Percentiles rank a stretch among this genome's conserved stretches.
Conservation (phyloP, 2,888 invertebrate species). For the Nipponacmea schrenckii region DNA sequence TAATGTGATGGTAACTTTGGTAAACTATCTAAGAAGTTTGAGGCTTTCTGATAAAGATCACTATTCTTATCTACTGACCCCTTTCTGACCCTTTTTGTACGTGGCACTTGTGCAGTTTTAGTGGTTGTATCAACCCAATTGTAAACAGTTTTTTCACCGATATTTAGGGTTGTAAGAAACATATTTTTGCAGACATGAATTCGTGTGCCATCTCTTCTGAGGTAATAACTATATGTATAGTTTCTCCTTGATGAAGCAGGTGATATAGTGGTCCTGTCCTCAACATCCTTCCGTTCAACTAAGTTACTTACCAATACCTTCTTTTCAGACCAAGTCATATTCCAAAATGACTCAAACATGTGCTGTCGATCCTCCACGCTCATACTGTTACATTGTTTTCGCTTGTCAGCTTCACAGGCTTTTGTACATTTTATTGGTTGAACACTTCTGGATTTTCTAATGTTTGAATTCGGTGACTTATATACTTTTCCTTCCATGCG, state of each 20-base stretch:
- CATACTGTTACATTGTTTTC: not conserved
- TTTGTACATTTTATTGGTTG: not conserved
- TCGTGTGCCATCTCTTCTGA: not conserved
- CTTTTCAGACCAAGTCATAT: constrained; percentile 6
- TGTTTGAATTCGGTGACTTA: not conserved
- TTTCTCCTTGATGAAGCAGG: not conserved
- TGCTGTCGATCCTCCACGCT: not conserved
- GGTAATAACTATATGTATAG: not conserved
- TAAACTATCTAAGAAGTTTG: constrained; percentile 9
- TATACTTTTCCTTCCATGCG: constrained; percentile 3
- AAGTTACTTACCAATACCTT: not conserved
- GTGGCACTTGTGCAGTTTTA: not conserved
- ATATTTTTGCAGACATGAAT: not conserved
- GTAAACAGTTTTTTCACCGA: not conserved
- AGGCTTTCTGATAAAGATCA: not conserved
- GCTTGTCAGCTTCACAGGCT: not conserved
- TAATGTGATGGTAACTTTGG: constrained; percentile 15
- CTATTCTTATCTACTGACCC: not conserved
- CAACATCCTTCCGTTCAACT: not conserved
- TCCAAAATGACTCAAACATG: not conserved
- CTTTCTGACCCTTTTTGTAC: not conserved
- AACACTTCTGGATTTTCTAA: not conserved
- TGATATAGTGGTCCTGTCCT: not conserved
- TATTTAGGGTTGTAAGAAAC: not conserved
- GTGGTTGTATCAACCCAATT: not conserved